phyloP scores from a whole-genome alignment of 2,113 vertebrate genomes.

The Brachyhypopomus gauderio region DNA sequence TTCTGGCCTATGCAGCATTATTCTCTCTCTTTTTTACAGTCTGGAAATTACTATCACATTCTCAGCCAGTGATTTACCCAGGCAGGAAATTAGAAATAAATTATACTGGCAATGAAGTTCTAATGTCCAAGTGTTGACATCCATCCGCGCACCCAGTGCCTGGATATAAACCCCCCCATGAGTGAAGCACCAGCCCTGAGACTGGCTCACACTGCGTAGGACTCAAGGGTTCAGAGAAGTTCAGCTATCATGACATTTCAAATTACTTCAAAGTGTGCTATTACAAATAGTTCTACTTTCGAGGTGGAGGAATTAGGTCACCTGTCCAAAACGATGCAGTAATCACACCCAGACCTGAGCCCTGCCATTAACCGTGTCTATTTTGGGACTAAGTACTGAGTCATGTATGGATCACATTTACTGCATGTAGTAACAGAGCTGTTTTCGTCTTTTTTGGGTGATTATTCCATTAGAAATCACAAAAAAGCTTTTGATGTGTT shows the following conservation, averaged over 20 bases:
- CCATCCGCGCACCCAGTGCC: slow-evolving; percentile 38
- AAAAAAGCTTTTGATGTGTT: background rate
- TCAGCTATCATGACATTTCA: background rate
- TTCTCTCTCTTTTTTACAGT: slow-evolving; percentile 51
- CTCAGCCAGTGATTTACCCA: slow-evolving; percentile 55
- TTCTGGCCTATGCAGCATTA: slow-evolving; percentile 52
- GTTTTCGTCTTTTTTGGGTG: background rate
- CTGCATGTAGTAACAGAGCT: background rate
- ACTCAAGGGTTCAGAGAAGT: background rate
- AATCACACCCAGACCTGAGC: slow-evolving; percentile 18
- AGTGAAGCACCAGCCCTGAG: background rate
- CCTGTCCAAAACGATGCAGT: slow-evolving; percentile 16
- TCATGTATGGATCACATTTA: background rate
- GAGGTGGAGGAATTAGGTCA: slow-evolving; percentile 29
- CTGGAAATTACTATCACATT: slow-evolving; percentile 58
- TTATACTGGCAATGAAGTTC: slow-evolving; percentile 47
- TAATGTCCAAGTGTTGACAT: slow-evolving; percentile 47
- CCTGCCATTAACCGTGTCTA: background rate
- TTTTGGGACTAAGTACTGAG: background rate
- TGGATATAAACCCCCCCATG: slow-evolving; percentile 34
- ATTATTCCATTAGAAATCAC: background rate
- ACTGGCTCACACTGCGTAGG: background rate
- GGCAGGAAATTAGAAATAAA: slow-evolving; percentile 57
- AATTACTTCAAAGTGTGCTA: background rate
- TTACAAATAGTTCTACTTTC: slow-evolving; percentile 5